Base-by-base conservation (phyloP, 2,888 invertebrate species). In the Tribolium freemani region DNA sequence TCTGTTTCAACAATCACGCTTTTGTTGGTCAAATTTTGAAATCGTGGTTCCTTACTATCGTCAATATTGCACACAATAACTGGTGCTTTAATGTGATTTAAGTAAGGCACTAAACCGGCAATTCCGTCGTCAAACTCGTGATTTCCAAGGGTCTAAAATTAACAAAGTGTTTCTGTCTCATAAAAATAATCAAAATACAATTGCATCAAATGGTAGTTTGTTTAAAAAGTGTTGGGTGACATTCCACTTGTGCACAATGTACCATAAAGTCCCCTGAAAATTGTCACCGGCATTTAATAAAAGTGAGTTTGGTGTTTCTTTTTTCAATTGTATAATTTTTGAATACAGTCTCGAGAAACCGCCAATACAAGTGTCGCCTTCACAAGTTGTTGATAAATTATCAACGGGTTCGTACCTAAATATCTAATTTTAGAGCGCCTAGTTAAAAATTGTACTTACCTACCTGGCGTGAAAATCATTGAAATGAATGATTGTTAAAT, bases 231-330 rank as follows among this genome's bases (percentile, higher is more conserved):
- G 84, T 61, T 92, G 91, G 0, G 94, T 93, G 0, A 93, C 90
- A 76, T 92, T 92, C 91, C 93, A 93, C 78, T 91, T 90, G n/a
- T 92, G 89, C 3, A 93, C 80, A 11, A 91, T 92, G 81, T 94
- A 95, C 93, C 94, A 96, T n/a, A 94, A 88, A 0, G 95, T 95
- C 0, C 96, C 96, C 83, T 95, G 94, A 84, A 92, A 96, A 83
- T 93, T 93, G 85, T 96, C 96, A 0, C 96, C 96, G 0, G 93
- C 95, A 82, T 95, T 94, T 67, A 96, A 85, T 38, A 94, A 90
- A 13, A 96, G 84, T 0, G 92, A 88, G 73, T 93, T 85, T 1
- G 89, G 85, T 21, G 75, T 75, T 0, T 87, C 83, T 9, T 83
- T 74, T 0, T 87, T 81, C 45, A 90, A 80, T 16, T 85, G 83